Evolutionary conservation across 2,888 invertebrate species (phyloP).

Genomic region (Apotomis capreana): DNA sequence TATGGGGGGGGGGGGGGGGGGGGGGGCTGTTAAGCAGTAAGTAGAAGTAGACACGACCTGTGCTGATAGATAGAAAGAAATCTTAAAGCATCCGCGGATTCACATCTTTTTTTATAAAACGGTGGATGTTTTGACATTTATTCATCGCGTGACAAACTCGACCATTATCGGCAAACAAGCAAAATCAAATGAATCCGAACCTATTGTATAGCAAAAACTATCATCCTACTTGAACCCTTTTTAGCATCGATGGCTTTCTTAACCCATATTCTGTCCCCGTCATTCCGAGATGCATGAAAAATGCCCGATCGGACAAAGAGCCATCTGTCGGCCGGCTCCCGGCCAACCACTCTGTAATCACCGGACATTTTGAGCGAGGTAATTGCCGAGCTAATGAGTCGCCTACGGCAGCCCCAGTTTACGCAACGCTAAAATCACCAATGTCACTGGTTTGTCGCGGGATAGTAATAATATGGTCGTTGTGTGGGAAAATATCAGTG

Average conservation of each 20-base stretch:
- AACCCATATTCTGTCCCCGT: slow-evolving; percentile 42
- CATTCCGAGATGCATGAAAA: slow-evolving; percentile 57
- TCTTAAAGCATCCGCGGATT: no score
- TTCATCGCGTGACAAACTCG: no score
- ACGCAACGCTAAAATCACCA: slow-evolving; percentile 66
- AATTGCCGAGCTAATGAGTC: slow-evolving; percentile 78
- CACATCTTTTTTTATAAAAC: no score
- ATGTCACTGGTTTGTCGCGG: slow-evolving; percentile 47
- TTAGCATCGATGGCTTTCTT: slow-evolving; percentile 4
- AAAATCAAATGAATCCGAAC: no score
- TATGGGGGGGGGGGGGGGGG: no score
- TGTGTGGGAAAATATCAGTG: slow-evolving; percentile 33
- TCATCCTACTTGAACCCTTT: no score
- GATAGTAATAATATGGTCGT: slow-evolving; percentile 26
- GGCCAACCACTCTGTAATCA: slow-evolving; percentile 72
- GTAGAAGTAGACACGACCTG: no score
- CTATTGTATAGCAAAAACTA: no score
- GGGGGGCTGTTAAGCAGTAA: no score
- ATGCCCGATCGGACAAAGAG: slow-evolving; percentile 64
- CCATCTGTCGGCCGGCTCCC: slow-evolving; percentile 72
- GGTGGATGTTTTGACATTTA: no score
- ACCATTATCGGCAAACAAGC: no score
- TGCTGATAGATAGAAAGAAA: no score
- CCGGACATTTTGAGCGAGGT: slow-evolving; percentile 75
- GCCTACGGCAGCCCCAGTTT: slow-evolving; percentile 79